phyloP scores from a whole-genome alignment of 2,888 invertebrate genomes.

The Eumerus sabulonum region DNA sequence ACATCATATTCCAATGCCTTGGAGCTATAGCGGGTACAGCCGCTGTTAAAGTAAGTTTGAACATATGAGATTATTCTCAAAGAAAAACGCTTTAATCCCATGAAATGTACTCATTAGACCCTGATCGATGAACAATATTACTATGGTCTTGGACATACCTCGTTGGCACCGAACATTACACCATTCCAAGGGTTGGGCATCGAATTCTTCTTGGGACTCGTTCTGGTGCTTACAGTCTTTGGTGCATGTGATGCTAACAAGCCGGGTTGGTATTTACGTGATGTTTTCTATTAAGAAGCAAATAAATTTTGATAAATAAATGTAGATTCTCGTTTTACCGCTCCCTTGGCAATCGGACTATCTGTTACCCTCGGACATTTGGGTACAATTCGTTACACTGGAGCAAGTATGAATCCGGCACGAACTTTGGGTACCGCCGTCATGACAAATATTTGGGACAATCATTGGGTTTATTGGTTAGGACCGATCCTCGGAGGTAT shows the following conservation, averaged over 20 bases:
- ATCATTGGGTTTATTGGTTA: slow-evolving; percentile 96
- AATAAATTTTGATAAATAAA: neutral
- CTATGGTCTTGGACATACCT: slow-evolving; percentile 85
- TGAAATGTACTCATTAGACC: slow-evolving; percentile 78
- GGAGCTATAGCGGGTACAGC: slow-evolving; percentile 91
- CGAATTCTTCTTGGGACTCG: slow-evolving; percentile 93
- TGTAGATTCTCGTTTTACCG: slow-evolving; percentile 87
- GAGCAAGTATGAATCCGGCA: slow-evolving; percentile 96
- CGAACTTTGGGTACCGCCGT: slow-evolving; percentile 93
- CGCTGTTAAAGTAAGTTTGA: slow-evolving; percentile 81
- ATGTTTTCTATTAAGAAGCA: too few species aligned
- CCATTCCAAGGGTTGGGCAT: slow-evolving; percentile 91
- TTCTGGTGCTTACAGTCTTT: slow-evolving; percentile 93
- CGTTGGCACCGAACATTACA: slow-evolving; percentile 82
- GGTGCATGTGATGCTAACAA: slow-evolving; percentile 82
- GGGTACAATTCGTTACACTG: slow-evolving; percentile 90
- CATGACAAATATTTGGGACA: slow-evolving; percentile 85
- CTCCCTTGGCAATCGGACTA: slow-evolving; percentile 92
- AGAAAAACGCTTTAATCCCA: too few species aligned
- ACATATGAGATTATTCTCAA: neutral
- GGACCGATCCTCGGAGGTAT: slow-evolving; percentile 91
- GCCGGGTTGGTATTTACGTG: slow-evolving; percentile 72
- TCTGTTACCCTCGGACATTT: slow-evolving; percentile 92
- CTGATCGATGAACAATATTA: slow-evolving; percentile 84
- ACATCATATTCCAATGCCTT: slow-evolving; percentile 89